Conservation (phyloP, 2,888 invertebrate species). For the Falcaria lacertinaria region DNA sequence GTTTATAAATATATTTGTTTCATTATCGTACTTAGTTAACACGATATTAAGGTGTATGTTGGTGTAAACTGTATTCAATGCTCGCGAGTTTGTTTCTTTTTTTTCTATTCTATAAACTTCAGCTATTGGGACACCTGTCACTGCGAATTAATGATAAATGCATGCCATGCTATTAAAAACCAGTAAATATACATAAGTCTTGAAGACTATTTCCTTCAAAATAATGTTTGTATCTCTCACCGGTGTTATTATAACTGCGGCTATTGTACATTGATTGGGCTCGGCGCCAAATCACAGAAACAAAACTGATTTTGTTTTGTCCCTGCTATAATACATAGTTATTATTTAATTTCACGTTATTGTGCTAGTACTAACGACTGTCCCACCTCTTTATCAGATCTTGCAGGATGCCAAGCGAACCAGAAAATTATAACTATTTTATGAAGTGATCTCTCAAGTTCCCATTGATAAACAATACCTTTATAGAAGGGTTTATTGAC, state of each 20-base stretch:
- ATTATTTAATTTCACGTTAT: slow-evolving; percentile 28
- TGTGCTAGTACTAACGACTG: neutral
- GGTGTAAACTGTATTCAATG: no score
- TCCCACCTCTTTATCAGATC: neutral
- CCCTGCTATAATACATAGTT: slow-evolving; percentile 7
- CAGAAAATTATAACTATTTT: neutral
- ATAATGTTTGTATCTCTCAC: neutral
- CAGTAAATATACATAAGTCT: neutral
- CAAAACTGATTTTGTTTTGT: slow-evolving; percentile 22
- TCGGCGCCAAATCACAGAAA: neutral
- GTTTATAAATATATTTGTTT: no score
- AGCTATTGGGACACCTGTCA: no score
- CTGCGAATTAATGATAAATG: no score
- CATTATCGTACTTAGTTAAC: no score
- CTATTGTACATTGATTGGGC: slow-evolving; percentile 1
- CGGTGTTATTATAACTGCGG: neutral
- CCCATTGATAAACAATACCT: neutral
- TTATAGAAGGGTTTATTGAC: neutral
- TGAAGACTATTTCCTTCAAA: neutral
- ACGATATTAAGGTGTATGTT: no score
- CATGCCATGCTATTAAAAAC: no score
- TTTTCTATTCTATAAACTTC: no score
- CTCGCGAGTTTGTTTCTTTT: no score
- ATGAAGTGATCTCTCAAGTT: neutral
- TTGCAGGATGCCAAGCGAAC: neutral